Conservation (phyloP, 2,113 vertebrate species). For the Atractosteus spatula region DNA sequence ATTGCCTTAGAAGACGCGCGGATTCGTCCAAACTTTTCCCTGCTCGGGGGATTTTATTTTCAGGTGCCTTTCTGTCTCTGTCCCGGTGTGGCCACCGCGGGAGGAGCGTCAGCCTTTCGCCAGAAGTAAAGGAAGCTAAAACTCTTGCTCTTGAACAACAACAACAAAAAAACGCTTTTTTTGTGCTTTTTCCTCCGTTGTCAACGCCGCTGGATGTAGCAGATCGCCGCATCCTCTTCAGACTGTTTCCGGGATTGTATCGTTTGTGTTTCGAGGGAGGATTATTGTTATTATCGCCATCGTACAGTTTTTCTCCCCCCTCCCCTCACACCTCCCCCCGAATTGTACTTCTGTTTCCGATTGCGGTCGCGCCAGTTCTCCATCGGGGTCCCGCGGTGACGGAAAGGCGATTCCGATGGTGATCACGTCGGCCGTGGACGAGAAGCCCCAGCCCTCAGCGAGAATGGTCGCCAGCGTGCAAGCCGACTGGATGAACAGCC, state of each 20-base stretch:
- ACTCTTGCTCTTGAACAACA: no score
- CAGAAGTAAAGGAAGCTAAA: no score
- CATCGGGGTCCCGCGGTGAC: slow-evolving; percentile 47
- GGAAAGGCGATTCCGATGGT: slow-evolving; percentile 70
- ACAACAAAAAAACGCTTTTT: no score
- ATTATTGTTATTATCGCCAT: slow-evolving; percentile 41
- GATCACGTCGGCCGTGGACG: slow-evolving; percentile 75
- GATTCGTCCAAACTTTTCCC: slow-evolving; percentile 30
- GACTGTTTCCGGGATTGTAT: slow-evolving; percentile 33
- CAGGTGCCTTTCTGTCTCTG: slow-evolving; percentile 64
- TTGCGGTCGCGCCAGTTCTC: no score
- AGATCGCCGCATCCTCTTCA: no score
- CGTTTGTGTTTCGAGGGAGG: slow-evolving; percentile 47
- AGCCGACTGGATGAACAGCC: slow-evolving; percentile 68
- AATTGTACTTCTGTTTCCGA: not conserved
- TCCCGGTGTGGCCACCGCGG: no score
- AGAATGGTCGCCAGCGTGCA: slow-evolving; percentile 73
- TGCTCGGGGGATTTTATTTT: slow-evolving; percentile 28
- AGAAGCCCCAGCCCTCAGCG: slow-evolving; percentile 67
- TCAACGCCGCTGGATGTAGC: no score
- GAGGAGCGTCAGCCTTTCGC: no score
- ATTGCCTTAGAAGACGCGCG: slow-evolving; percentile 71
- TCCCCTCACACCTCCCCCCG: slow-evolving; percentile 29
- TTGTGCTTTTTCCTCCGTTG: no score
- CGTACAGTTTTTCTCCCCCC: slow-evolving; percentile 18